These are phyloP conservation scores for Spheniscus humboldti DNA, from an alignment of 2,797 vertebrate species.

Conservation along the genomic window DNA sequence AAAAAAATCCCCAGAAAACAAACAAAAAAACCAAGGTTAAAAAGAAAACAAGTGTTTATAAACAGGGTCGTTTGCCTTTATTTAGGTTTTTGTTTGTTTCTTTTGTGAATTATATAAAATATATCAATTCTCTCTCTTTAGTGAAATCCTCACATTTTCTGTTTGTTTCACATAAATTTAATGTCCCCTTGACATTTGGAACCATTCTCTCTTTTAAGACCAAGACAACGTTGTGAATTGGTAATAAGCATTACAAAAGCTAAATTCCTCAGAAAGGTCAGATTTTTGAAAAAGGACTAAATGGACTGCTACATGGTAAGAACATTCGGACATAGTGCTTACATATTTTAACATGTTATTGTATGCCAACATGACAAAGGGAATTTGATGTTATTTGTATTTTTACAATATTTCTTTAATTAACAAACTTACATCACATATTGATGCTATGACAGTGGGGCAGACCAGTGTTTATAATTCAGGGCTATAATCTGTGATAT, in stretches of 20 bases:
- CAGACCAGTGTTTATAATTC: not conserved
- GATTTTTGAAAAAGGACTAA: not conserved
- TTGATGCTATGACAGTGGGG: not conserved
- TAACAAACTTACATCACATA: not conserved
- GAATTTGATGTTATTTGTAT: not conserved
- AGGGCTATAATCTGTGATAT: not conserved
- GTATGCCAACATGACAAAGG: not conserved
- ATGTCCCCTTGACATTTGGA: not conserved
- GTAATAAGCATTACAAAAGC: not conserved
- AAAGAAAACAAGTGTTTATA: not conserved
- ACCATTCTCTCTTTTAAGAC: not conserved
- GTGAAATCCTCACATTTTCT: not conserved
- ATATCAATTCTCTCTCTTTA: not conserved
- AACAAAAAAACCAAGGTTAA: not conserved
- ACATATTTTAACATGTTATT: not conserved
- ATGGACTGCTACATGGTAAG: not conserved
- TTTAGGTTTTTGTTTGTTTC: not conserved
- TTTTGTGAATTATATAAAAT: not conserved
- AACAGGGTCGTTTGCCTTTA: not conserved
- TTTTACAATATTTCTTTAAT: not conserved
- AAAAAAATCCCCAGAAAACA: not conserved
- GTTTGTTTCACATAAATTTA: not conserved
- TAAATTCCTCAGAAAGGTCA: not conserved
- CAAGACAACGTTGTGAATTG: not conserved
- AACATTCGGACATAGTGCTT: not conserved